A percentile compares a stretch with the other conserved stretches of the same genome.
Conservation (phyloP, 1,140 invertebrate species). For the Coelopa frigida region DNA sequence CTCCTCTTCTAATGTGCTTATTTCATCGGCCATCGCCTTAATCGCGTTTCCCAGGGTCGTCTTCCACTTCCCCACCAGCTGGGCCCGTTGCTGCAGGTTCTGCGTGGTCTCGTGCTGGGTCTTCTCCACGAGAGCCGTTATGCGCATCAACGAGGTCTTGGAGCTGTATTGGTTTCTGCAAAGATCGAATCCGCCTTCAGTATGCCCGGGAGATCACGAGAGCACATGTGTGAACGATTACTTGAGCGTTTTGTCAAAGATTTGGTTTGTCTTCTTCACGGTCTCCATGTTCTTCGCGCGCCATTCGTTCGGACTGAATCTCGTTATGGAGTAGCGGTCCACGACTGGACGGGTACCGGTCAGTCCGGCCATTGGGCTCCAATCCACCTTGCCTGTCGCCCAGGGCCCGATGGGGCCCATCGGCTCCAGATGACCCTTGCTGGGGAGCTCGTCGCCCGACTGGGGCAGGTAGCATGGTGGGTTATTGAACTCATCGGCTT, state of each 20-base stretch:
- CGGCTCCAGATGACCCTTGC: conserved; percentile 35
- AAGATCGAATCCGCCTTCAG: background rate
- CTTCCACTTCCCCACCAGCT: conserved; percentile 62
- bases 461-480: conserved; percentile 51
- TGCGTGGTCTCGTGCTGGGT: conserved; percentile 59
- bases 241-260: conserved; percentile 8
- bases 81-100: conserved; percentile 52
- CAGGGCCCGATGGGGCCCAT: conserved; percentile 54
- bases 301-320: conserved; percentile 63
- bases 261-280: conserved; percentile 45
- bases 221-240: background rate
- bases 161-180: conserved; percentile 32
- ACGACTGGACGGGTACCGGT: conserved; percentile 63
- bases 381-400: conserved; percentile 61
- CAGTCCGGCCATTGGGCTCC: conserved; percentile 56
- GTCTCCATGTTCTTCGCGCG: conserved; percentile 55
- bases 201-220: background rate
- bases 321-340: conserved; percentile 65
- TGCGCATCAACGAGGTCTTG: conserved; percentile 51
- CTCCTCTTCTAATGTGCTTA: conserved; percentile 56
- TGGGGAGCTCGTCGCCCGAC: conserved; percentile 47
- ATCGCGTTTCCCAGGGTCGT: conserved; percentile 59
- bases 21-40: conserved; percentile 58
- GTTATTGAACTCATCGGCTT: conserved; percentile 32
- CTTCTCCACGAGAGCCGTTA: conserved; percentile 56